These are phyloP conservation scores for Drosophila vallismaia DNA, from an alignment of 2,888 invertebrate species.

Conservation along the genomic window DNA sequence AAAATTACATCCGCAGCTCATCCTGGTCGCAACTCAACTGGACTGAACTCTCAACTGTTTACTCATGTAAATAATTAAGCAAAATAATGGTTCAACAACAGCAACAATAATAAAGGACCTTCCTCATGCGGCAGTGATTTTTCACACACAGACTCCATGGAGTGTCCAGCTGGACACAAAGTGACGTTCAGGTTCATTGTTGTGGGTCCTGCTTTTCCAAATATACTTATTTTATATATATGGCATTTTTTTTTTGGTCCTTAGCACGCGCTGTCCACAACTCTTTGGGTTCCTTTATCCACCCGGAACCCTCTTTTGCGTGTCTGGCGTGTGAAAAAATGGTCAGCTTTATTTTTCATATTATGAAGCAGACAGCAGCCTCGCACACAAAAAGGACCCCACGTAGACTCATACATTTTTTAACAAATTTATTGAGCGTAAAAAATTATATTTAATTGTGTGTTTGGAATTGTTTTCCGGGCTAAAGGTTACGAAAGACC, in stretches of 20 bases:
- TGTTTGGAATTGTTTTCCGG: slow-evolving; percentile 50
- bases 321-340: slow-evolving; percentile 57
- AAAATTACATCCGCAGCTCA: slow-evolving; percentile 26
- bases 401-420: slow-evolving; percentile 61
- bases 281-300: slow-evolving; percentile 16
- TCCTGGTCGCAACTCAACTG: slow-evolving; percentile 30
- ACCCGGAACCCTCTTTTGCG: slow-evolving; percentile 34
- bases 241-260: slow-evolving; percentile 28
- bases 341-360: slow-evolving; percentile 57
- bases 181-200: slow-evolving; percentile 56
- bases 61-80: slow-evolving; percentile 76
- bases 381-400: slow-evolving; percentile 19
- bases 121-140: slow-evolving; percentile 61
- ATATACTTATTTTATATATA: slow-evolving; percentile 7
- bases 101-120: slow-evolving; percentile 56
- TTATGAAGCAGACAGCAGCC: slow-evolving; percentile 45
- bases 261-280: slow-evolving; percentile 40
- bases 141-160: slow-evolving; percentile 29
- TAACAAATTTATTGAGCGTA: slow-evolving; percentile 79
- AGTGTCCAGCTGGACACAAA: slow-evolving; percentile 56
- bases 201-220: slow-evolving; percentile 51
- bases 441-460: slow-evolving; percentile 68
- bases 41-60: slow-evolving; percentile 66
- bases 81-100: slow-evolving; percentile 74
- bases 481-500: slow-evolving; percentile 26